Percentiles rank a stretch among this genome's conserved stretches.
phyloP scores from a whole-genome alignment of 2,113 vertebrate species.

The Toxotes jaculatrix region DNA sequence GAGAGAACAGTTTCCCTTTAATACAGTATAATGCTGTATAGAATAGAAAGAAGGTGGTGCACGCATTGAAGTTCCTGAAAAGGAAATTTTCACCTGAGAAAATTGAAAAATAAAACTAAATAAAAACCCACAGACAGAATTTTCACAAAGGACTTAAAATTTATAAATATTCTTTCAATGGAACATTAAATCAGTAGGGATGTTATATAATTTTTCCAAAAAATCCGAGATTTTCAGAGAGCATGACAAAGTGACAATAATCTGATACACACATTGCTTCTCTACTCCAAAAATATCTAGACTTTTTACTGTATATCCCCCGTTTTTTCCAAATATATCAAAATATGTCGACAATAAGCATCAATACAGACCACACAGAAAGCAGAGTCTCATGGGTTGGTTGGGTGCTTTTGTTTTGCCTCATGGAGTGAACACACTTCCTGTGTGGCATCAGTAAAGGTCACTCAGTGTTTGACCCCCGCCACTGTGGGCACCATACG shows the following conservation, averaged over 20 bases:
- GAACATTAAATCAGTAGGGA: constrained; percentile 84
- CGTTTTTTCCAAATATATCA: constrained; percentile 73
- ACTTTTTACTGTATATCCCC: constrained; percentile 58
- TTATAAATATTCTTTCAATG: constrained; percentile 86
- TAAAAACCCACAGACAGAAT: constrained; percentile 49
- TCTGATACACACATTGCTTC: constrained; percentile 76
- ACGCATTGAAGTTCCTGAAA: no score
- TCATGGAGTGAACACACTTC: constrained; percentile 46
- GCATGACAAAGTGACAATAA: constrained; percentile 81
- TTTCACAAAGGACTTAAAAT: constrained; percentile 83
- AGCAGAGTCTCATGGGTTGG: constrained; percentile 71
- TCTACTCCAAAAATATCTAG: constrained; percentile 84
- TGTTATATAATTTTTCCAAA: constrained; percentile 76
- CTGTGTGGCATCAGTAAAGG: constrained; percentile 48
- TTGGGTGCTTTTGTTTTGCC: constrained; percentile 49
- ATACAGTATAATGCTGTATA: no score
- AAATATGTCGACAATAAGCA: constrained; percentile 81
- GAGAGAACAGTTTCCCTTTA: neutral
- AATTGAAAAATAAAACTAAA: constrained; percentile 8
- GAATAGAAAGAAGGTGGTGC: no score
- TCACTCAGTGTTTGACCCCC: constrained; percentile 46
- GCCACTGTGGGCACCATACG: constrained; percentile 6
- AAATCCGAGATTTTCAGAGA: constrained; percentile 71
- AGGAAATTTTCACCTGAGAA: no score
- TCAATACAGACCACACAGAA: constrained; percentile 70